These are phyloP conservation scores for Spilogale gracilis DNA, from an alignment of 2,113 vertebrate species.

Conservation along the genomic window DNA sequence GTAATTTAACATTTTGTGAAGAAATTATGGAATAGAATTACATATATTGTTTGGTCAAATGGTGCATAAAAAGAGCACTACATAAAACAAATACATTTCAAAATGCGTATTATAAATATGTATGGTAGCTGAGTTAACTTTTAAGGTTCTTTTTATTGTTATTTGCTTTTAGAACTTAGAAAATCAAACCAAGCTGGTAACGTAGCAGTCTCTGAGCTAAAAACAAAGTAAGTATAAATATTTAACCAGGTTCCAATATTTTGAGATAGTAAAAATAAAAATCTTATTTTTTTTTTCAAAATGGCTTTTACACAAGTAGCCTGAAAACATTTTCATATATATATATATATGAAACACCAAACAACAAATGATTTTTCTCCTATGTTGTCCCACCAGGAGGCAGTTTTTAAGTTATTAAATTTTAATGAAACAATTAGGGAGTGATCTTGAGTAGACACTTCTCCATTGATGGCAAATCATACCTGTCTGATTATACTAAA, in stretches of 20 bases:
- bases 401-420: background rate
- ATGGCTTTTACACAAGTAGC: background rate
- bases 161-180: slow-evolving; percentile 19
- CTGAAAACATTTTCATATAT: background rate
- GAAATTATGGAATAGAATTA: background rate
- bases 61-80: background rate
- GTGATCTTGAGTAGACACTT: background rate
- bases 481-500: background rate
- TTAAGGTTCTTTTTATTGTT: background rate
- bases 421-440: slow-evolving; percentile 22
- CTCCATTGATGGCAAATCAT: background rate
- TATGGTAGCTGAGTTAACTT: background rate
- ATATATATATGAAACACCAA: background rate
- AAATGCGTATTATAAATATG: background rate
- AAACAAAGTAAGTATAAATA: background rate
- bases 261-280: background rate
- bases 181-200: background rate
- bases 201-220: background rate
- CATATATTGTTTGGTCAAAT: background rate
- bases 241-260: background rate
- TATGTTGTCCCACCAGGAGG: background rate
- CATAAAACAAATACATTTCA: background rate
- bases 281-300: background rate
- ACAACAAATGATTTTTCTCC: background rate
- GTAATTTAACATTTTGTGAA: background rate